phyloP scores from a whole-genome alignment of 1,140 invertebrate genomes.

The Ditylenchus dipsaci region DNA sequence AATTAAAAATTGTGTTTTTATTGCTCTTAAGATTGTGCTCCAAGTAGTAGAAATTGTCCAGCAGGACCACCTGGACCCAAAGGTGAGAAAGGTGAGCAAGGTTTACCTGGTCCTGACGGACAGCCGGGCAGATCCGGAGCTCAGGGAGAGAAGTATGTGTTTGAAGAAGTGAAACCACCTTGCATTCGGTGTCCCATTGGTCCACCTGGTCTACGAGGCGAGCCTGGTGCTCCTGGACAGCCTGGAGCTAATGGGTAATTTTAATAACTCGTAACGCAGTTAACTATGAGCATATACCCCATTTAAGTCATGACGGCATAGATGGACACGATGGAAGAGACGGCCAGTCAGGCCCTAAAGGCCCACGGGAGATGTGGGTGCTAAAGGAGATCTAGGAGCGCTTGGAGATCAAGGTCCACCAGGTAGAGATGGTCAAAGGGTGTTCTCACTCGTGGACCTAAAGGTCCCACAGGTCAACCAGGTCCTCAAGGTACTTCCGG shows the following conservation, averaged over 20 bases:
- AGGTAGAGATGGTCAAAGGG: slow-evolving; percentile 12
- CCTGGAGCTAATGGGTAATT: not conserved
- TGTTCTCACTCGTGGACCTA: slow-evolving; percentile 19
- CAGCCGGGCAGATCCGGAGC: not conserved
- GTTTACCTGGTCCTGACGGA: slow-evolving; percentile 3
- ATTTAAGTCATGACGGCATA: too few species aligned
- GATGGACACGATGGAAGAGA: not conserved
- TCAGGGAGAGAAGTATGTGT: not conserved
- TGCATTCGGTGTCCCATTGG: slow-evolving; percentile 1
- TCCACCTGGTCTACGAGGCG: not conserved
- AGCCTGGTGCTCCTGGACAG: slow-evolving; percentile 13
- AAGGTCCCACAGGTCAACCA: slow-evolving; percentile 21
- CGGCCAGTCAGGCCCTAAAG: slow-evolving; percentile 1
- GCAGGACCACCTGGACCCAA: slow-evolving; percentile 30
- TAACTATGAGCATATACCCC: too few species aligned
- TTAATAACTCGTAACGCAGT: too few species aligned
- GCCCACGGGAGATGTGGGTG: slow-evolving; percentile 28
- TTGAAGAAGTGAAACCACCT: not conserved
- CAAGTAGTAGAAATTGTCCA: slow-evolving; percentile 15
- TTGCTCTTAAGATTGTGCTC: not conserved
- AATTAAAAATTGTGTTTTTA: not conserved
- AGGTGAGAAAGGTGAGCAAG: slow-evolving; percentile 19
- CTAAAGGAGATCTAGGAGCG: slow-evolving; percentile 18
- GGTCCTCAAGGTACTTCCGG: slow-evolving; percentile 24
- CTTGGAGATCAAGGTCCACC: slow-evolving; percentile 21